Evolutionary conservation across 2,113 vertebrate species (phyloP), one percentile per base, ranked within the genome.

Genomic region (Entosphenus tridentatus): DNA sequence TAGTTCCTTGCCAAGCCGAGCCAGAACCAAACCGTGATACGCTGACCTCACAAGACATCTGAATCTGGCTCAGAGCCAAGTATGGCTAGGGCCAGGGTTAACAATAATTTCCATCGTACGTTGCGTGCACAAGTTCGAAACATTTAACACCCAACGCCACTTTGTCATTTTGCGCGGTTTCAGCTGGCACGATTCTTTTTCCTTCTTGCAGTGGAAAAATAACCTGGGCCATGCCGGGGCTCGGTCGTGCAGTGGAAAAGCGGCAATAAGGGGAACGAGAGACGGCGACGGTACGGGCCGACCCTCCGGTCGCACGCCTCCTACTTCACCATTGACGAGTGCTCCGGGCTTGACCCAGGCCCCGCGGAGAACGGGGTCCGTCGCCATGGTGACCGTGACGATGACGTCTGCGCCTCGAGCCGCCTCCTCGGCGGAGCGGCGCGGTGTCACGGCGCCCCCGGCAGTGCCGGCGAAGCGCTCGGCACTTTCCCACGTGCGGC

Each of bases 261-360:
- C 55, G 18, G 57, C 2, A 54, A 14, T n/a, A n/a, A 56, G 8
- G 68, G 17, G 57, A n/a, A n/a, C 9, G 18, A 17, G 17, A 56
- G 5, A 54, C 68, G 11, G 18, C 67, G 16, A 54, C 11, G 6
- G 8, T 18, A 56, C 3, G 4, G 10, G 10, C 21, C 21, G 10
- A 11, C 10, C 12, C 18, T 54, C 80, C 39, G 39, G 39, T 39
- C 39, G 5, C 39, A 39, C 6, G 39, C 39, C 39, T 7, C 39
- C 39, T 39, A 4, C 39, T 7, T 39, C 76, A 98, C 93, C 93
- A 71, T 89, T 90, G 72, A 98, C 75, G 11, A 96, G 93, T 56
- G 89, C 93, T 67, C 89, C 92, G 2, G 84, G 80, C 77, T 96
- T 96, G 69, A 98, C 85, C 93, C 93, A 98, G 67, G 75, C 79